A percentile compares a stretch with the other conserved stretches of the same genome.
Evolutionary conservation across 2,888 invertebrate genomes (phyloP).

Genomic region (Eurois occulta): DNA sequence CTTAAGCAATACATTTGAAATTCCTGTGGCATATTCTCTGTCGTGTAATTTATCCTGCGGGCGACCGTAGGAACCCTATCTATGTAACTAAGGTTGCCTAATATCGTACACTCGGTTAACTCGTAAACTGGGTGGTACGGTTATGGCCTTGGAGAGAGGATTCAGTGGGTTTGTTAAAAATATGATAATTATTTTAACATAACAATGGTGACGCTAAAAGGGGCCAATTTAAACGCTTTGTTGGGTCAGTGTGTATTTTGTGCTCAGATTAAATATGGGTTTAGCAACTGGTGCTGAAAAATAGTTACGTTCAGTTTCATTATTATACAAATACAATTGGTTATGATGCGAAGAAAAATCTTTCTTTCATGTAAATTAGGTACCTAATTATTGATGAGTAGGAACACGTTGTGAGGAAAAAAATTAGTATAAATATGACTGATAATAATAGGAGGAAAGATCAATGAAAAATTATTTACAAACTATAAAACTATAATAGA

Average conservation of each 20-base stretch:
- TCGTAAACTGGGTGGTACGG: slow-evolving; percentile 52
- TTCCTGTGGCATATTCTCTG: slow-evolving; percentile 19
- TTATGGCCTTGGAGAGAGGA: slow-evolving; percentile 45
- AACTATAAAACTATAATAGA: too few relatives aligned
- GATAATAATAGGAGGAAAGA: too few relatives aligned
- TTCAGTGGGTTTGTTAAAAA: slow-evolving; percentile 47
- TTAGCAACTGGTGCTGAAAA: slow-evolving; percentile 1
- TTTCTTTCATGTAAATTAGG: background rate
- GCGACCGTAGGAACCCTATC: slow-evolving; percentile 42
- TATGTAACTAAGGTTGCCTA: slow-evolving; percentile 59
- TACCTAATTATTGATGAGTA: background rate
- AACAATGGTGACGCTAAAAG: slow-evolving; percentile 19
- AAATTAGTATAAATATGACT: too few relatives aligned
- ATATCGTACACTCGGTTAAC: slow-evolving; percentile 56
- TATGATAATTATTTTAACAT: slow-evolving; percentile 51
- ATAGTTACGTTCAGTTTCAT: background rate
- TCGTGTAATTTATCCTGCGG: slow-evolving; percentile 56
- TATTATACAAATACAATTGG: too few relatives aligned
- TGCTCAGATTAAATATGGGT: background rate
- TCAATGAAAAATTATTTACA: too few relatives aligned
- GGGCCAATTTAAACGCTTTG: slow-evolving; percentile 32
- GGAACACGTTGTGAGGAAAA: too few relatives aligned
- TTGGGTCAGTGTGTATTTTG: slow-evolving; percentile 26
- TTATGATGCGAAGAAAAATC: background rate
- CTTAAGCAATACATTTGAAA: slow-evolving; percentile 28